Base-by-base conservation (phyloP, 2,797 vertebrate species). In the Lutjanus argentimaculatus region DNA sequence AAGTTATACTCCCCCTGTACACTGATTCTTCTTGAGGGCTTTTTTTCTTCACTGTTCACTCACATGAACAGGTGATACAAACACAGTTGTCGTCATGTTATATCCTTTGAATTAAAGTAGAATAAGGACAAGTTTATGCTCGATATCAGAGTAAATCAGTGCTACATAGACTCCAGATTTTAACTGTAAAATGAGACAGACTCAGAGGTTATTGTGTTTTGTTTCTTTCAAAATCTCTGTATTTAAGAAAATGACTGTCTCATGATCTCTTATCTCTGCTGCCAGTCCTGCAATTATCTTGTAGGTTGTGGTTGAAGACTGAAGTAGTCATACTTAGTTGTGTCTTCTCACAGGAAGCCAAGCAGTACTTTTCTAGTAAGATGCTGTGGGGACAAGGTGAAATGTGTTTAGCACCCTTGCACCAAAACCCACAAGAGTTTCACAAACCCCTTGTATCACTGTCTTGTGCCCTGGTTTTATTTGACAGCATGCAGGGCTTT, bases 291-390 rank as follows among this genome's bases (percentile, higher is more conserved):
- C 2, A 62, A 0, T 57, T 66, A 15, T 64, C 0, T 25, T 71
- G 3, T 22, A 17, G 2, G 0, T 25, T 80, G 83, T 72, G 76
- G 76, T 72, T 30, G 14, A 82, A 59, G 58, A 62, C 72, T 77
- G 10, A 78, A 45, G 5, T 8, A 14, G 12, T 46, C 3, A 16
- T 7, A 48, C 64, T 56, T 40, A 61, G 61, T 80, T 90, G 80
- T 77, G 81, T 88, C 61, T 87, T 92, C 64, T 78, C 82, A 93
- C 90, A 89, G 91, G 89, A 92, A 93, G 78, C 71, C 62, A 72
- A 42, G 4, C 2, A 8, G n/a, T 62, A 0, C 10, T 70, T 48
- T 79, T 74, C 51, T 69, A 16, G 67, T 58, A 14, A 69, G 40
- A 45, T 5, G 1, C 7, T 65, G 66, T 65, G 72, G 69, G 15